These are phyloP conservation scores for human DNA, from an alignment of 2,113 vertebrate species.

Conservation along the genomic window GRCh38 chr5:60445001-60445500, in stretches of 20 bases:
- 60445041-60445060: not conserved
- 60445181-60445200: not conserved
- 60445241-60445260: not conserved
- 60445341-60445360: not conserved
- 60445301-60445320: not conserved
- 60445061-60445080: not conserved
- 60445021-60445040: not conserved
- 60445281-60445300: not conserved
- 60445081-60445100: constrained; percentile 37
- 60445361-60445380: constrained; percentile 43
- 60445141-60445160: not conserved
- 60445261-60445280: constrained; percentile 3
- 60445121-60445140: not conserved
- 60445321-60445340: not conserved
- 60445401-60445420: not conserved
- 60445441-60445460: not conserved
- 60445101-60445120: not conserved
- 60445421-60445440: constrained; percentile 32
- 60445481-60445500: constrained; percentile 19
- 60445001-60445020: not conserved
- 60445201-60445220: not conserved
- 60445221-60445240: not conserved
- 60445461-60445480: constrained; percentile 1
- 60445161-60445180: not conserved
- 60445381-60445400: not conserved